Base-by-base conservation (phyloP, 2,888 invertebrate genomes). In the Torymus auratus region DNA sequence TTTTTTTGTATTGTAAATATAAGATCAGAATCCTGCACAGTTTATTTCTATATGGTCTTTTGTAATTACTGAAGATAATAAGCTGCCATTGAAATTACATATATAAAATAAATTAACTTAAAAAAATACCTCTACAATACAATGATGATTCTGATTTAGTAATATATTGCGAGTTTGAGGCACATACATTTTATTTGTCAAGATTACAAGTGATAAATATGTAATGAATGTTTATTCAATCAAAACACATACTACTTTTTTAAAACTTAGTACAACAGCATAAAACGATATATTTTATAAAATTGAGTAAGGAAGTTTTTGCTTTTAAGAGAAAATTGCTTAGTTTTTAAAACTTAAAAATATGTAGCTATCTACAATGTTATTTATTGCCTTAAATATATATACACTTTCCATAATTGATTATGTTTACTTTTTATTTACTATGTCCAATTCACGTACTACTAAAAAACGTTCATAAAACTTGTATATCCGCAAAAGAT, bases 71-170 rank as follows among this genome's bases (percentile, higher is more conserved):
- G 80, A 81, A 81, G 76, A 82, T 86, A 83, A 84, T 84, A 87
- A 88, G 87, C 86, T 87, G 86, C 85, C 85, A 85, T 82, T 86
- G 83, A 84, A 85, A 86, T 83, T 85, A 85, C 84, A 84, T 74
- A 83, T 84, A 82, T 83, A 81, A 85, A 88, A 87, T 88, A 88
- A 88, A 85, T 88, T 86, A 87, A 84, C 83, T 83, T 83, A 82
- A 82, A 84, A 62, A 76, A 86, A 83, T 75, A 83, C 83, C 61
- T 62, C n/a, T 64, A 15, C 74, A 65, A 60, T 62, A 58, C 13
- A 52, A 77, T 83, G 81, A 68, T 83, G 82, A 77, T 83, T 84
- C 69, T 82, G 68, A 82, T 78, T 84, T 80, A 83, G 83, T 83
- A 85, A 81, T 80, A 82, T 80, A 80, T 80, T 86, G 85, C 83